A percentile compares a stretch with the other conserved stretches of the same genome.
Evolutionary conservation across 1,140 invertebrate genomes (phyloP).

Genomic region (Drosophila repleta): DNA sequence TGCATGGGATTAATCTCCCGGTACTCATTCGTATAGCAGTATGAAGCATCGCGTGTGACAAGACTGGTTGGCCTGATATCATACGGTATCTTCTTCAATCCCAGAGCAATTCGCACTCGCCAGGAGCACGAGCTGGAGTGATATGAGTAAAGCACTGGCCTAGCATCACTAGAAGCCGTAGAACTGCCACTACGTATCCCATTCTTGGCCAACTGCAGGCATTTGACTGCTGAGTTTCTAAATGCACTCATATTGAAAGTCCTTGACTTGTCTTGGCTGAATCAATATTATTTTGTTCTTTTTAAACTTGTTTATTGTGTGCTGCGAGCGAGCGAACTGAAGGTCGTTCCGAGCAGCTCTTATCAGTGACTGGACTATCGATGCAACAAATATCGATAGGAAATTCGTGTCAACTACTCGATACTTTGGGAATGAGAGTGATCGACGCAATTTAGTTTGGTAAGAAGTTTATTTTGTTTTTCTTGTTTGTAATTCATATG

Average conservation of each 20-base stretch:
- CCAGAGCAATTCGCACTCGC: constrained; percentile 94
- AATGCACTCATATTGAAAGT: neutral
- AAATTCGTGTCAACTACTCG: no score
- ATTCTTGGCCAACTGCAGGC: neutral
- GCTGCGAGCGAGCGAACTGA: no score
- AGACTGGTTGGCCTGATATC: constrained; percentile 95
- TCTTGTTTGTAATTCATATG: constrained; percentile 27
- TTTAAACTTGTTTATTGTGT: no score
- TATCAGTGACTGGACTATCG: no score
- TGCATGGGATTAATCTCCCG: constrained; percentile 95
- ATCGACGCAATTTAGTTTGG: constrained; percentile 6
- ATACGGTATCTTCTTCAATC: constrained; percentile 97
- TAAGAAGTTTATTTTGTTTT: constrained; percentile 64
- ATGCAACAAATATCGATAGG: no score
- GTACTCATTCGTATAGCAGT: constrained; percentile 92
- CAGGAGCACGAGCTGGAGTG: constrained; percentile 95
- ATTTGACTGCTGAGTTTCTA: neutral
- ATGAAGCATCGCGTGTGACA: constrained; percentile 87
- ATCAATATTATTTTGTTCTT: no score
- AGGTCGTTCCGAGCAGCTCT: no score
- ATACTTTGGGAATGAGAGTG: neutral
- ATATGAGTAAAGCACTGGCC: constrained; percentile 94
- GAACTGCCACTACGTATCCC: neutral
- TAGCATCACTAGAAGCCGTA: neutral
- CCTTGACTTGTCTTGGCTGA: neutral